phyloP scores from a whole-genome alignment of 1,140 invertebrate genomes.

The Littorina saxatilis region DNA sequence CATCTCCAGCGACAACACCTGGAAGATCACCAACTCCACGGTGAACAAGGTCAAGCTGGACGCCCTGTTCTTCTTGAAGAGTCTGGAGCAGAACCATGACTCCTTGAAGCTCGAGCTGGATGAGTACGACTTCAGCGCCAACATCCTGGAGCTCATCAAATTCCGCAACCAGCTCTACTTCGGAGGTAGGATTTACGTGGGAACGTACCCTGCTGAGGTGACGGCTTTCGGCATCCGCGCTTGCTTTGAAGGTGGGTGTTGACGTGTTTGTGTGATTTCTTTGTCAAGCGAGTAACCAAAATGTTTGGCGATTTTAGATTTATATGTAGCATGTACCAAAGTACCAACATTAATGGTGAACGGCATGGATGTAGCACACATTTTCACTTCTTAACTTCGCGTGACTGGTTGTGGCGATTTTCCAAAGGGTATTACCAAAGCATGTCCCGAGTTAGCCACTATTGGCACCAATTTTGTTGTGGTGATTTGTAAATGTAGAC shows the following conservation, averaged over 20 bases:
- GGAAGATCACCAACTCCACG: constrained; percentile 45
- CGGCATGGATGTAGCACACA: too few relatives aligned
- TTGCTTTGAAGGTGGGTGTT: constrained; percentile 23
- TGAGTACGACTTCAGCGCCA: constrained; percentile 45
- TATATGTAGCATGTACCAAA: too few relatives aligned
- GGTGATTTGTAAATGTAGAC: too few relatives aligned
- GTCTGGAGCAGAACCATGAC: constrained; percentile 16
- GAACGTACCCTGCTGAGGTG: constrained; percentile 5
- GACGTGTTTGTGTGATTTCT: not conserved
- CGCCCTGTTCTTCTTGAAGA: constrained; percentile 9
- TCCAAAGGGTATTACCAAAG: too few relatives aligned
- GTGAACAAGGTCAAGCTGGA: constrained; percentile 32
- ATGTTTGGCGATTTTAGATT: too few relatives aligned
- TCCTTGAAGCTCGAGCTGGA: constrained; percentile 26
- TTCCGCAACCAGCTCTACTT: constrained; percentile 35
- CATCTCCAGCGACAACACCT: constrained; percentile 37
- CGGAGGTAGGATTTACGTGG: not conserved
- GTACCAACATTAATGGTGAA: too few relatives aligned
- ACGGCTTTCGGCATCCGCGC: constrained; percentile 32
- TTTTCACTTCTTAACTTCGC: too few relatives aligned
- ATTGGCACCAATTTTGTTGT: too few relatives aligned
- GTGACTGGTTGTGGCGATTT: too few relatives aligned
- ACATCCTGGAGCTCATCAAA: constrained; percentile 41
- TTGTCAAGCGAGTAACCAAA: too few relatives aligned
- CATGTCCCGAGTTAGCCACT: too few relatives aligned